Evolutionary conservation across 2,888 invertebrate genomes (phyloP).

Genomic region (Tupiocoris notatus): DNA sequence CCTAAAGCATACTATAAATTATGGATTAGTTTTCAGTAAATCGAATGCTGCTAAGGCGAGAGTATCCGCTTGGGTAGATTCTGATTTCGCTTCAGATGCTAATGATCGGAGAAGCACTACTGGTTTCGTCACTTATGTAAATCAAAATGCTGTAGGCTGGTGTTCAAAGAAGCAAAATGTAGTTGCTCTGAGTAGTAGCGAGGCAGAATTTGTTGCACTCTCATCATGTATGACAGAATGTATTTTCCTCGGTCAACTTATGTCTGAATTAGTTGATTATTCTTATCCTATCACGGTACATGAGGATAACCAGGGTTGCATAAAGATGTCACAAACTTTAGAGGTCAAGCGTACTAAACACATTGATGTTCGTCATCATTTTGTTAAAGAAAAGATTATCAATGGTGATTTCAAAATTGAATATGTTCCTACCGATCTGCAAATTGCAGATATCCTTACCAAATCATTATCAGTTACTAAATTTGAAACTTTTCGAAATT

Average conservation of each 20-base stretch:
- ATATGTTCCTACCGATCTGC: too few relatives aligned
- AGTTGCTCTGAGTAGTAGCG: slow-evolving; percentile 1
- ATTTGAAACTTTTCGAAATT: too few relatives aligned
- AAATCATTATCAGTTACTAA: too few relatives aligned
- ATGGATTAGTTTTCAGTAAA: slow-evolving; percentile 11
- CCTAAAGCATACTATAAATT: slow-evolving; percentile 8
- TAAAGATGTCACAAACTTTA: slow-evolving; percentile 10
- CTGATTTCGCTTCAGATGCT: slow-evolving; percentile 24
- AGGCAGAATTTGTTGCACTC: slow-evolving; percentile 23
- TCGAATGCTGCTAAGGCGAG: background rate
- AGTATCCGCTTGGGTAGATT: slow-evolving; percentile 8
- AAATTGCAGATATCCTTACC: too few relatives aligned
- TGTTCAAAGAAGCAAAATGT: too few relatives aligned
- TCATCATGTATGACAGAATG: slow-evolving; percentile 6
- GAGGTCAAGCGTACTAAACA: slow-evolving; percentile 19
- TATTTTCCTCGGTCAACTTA: background rate
- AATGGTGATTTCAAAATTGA: too few relatives aligned
- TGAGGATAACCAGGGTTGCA: too few relatives aligned
- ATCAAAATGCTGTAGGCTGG: slow-evolving; percentile 35
- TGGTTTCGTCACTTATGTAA: slow-evolving; percentile 26
- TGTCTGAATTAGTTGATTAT: slow-evolving; percentile 1
- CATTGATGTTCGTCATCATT: too few relatives aligned
- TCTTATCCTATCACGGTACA: too few relatives aligned
- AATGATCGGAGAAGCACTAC: slow-evolving; percentile 21
- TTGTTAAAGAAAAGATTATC: too few relatives aligned